These are phyloP conservation scores for Ibycter americanus DNA, from an alignment of 2,797 vertebrate species.

Conservation along the genomic window DNA sequence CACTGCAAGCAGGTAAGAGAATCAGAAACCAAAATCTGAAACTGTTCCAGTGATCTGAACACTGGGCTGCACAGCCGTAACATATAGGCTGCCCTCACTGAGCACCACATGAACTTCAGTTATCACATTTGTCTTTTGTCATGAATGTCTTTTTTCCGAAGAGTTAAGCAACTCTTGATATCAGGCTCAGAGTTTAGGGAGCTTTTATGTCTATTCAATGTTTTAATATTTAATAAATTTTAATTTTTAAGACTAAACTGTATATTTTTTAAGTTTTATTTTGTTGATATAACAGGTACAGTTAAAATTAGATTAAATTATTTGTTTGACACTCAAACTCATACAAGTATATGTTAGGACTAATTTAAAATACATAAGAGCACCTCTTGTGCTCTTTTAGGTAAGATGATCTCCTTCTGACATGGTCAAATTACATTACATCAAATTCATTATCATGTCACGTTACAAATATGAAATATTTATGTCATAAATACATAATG, in stretches of 20 bases:
- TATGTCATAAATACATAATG: background rate
- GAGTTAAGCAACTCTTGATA: background rate
- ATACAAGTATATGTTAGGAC: background rate
- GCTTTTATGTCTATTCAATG: background rate
- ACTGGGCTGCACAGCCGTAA: background rate
- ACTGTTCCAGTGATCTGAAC: background rate
- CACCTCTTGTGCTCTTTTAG: background rate
- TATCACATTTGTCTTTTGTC: no score
- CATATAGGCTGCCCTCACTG: background rate
- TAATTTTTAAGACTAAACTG: background rate
- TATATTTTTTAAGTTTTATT: background rate
- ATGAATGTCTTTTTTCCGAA: background rate
- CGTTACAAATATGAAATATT: background rate
- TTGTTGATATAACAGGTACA: background rate
- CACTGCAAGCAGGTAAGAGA: background rate
- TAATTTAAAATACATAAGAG: background rate
- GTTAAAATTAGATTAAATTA: background rate
- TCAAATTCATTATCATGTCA: background rate
- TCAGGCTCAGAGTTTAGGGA: background rate
- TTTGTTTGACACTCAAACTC: background rate
- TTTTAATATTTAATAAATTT: background rate
- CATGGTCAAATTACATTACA: background rate
- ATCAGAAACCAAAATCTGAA: background rate
- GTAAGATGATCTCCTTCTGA: background rate
- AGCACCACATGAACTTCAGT: background rate